Conservation (phyloP, 2,797 vertebrate species). For the Holocentrus rufus region DNA sequence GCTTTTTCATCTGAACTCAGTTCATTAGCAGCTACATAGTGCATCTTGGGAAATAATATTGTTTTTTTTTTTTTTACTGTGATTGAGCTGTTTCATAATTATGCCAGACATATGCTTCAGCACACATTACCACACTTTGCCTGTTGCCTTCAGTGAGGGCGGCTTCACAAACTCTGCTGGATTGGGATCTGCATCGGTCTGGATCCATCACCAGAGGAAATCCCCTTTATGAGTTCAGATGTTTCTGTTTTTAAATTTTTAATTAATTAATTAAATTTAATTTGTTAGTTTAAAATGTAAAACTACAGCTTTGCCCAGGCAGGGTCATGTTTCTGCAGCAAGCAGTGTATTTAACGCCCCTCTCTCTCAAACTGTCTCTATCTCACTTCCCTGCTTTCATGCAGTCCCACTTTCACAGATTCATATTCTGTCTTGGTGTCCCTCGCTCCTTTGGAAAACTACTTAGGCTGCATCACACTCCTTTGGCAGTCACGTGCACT, state of each 20-base stretch:
- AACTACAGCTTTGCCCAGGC: constrained; percentile 2
- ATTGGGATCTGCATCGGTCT: not conserved
- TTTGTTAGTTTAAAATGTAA: constrained; percentile 8
- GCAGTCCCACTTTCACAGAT: too few relatives aligned
- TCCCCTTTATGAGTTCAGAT: not conserved
- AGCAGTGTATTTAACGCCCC: not conserved
- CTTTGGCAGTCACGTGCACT: too few relatives aligned
- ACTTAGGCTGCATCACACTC: too few relatives aligned
- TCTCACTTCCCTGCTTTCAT: not conserved
- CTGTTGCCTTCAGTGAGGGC: not conserved
- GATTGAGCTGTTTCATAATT: constrained; percentile 19
- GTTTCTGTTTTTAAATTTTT: constrained; percentile 3
- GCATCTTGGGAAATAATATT: constrained; percentile 8
- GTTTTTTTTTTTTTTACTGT: constrained; percentile 17
- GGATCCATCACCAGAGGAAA: not conserved
- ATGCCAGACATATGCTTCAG: constrained; percentile 4
- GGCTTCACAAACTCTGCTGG: not conserved
- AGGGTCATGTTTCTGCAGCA: constrained; percentile 8
- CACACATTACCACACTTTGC: not conserved
- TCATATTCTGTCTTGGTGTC: too few relatives aligned
- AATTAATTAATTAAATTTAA: too few relatives aligned
- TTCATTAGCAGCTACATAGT: constrained; percentile 15
- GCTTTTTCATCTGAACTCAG: not conserved
- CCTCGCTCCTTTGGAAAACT: too few relatives aligned
- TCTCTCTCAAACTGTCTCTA: not conserved